phyloP scores from a whole-genome alignment of 2,888 invertebrate genomes.

The Nomada ruficornis region DNA sequence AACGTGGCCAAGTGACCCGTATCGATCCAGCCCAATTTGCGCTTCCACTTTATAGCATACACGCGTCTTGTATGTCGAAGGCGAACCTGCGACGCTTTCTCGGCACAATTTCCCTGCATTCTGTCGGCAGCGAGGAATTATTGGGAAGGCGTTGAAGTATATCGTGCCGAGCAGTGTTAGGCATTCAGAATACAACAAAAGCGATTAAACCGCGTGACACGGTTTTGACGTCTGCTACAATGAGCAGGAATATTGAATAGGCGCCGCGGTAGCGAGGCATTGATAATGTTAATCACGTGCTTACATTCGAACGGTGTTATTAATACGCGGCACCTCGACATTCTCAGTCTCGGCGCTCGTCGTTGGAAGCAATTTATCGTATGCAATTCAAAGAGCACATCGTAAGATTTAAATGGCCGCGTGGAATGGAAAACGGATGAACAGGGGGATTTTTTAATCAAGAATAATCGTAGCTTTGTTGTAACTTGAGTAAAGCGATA shows the following conservation, averaged over 20 bases:
- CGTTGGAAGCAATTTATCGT: constrained; percentile 42
- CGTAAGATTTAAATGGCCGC: constrained; percentile 17
- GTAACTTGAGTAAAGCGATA: background rate
- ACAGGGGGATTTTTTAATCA: constrained; percentile 25
- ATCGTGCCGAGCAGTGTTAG: constrained; percentile 51
- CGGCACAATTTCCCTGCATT: constrained; percentile 50
- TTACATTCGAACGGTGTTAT: constrained; percentile 49
- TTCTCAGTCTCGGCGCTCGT: constrained; percentile 32
- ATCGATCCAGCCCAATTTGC: constrained; percentile 60
- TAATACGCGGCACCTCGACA: constrained; percentile 45
- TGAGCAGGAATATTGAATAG: constrained; percentile 54
- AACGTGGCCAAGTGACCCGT: constrained; percentile 5
- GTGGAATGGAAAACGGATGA: background rate
- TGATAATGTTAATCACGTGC: constrained; percentile 60
- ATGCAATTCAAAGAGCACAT: constrained; percentile 34
- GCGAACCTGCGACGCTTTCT: constrained; percentile 25
- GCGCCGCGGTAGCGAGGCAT: constrained; percentile 13
- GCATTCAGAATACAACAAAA: constrained; percentile 61
- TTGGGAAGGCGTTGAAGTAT: constrained; percentile 67
- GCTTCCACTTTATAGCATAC: constrained; percentile 38
- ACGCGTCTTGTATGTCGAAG: constrained; percentile 57
- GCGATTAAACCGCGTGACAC: constrained; percentile 65
- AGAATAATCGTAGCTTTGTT: constrained; percentile 9
- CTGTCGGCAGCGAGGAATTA: constrained; percentile 60
- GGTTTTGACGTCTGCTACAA: constrained; percentile 57